Percentiles rank a stretch among this genome's conserved stretches.
Conservation (phyloP, 2,797 vertebrate genomes). For the Coregonus ussuriensis region DNA sequence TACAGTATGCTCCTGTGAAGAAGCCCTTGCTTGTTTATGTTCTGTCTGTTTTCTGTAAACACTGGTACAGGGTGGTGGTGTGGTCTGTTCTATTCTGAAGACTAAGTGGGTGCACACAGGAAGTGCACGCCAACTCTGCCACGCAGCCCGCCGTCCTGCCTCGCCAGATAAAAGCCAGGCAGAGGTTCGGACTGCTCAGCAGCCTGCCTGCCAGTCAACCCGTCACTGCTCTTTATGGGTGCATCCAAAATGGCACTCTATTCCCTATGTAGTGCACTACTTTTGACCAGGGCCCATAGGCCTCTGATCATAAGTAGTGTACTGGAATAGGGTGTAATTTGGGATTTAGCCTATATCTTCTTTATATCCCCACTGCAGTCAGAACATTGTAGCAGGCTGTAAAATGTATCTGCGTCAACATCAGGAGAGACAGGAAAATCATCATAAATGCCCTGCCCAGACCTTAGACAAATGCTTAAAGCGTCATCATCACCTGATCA, state of each 20-base stretch:
- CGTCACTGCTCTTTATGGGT: neutral
- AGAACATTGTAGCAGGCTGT: no score
- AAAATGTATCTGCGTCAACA: no score
- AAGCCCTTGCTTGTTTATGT: constrained; percentile 6
- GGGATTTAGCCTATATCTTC: no score
- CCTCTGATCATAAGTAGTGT: no score
- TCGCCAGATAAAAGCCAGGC: neutral
- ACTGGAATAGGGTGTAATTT: no score
- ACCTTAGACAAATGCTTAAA: neutral
- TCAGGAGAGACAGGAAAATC: no score
- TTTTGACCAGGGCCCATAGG: no score
- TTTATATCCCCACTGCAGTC: no score
- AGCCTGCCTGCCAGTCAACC: neutral
- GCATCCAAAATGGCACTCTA: neutral
- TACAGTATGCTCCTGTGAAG: neutral
- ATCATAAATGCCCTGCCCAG: neutral
- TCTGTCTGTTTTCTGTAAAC: neutral
- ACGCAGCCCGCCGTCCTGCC: neutral
- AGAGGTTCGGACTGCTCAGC: neutral
- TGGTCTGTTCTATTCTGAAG: constrained; percentile 9
- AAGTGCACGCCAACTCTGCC: neutral
- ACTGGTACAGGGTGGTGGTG: neutral
- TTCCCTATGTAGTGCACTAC: no score
- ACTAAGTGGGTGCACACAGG: constrained; percentile 30
- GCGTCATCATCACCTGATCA: neutral